These are phyloP conservation scores for Drosophila limbata DNA, from an alignment of 2,888 invertebrate species.

Conservation along the genomic window DNA sequence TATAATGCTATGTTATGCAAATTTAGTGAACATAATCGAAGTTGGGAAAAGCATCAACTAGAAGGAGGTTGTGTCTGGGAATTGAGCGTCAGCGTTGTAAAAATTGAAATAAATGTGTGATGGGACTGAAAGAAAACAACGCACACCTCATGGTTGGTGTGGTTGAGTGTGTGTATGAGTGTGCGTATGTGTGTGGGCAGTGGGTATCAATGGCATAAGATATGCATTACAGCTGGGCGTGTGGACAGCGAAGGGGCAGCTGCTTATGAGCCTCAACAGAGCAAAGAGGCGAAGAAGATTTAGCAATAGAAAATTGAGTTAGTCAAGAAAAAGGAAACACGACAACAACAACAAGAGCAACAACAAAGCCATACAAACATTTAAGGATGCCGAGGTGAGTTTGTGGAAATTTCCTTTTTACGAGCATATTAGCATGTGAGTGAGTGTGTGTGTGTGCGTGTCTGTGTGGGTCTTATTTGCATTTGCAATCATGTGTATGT, in stretches of 20 bases:
- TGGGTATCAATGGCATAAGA: constrained; percentile 55
- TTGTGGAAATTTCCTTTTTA: constrained; percentile 83
- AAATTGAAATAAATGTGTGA: constrained; percentile 75
- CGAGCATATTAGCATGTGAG: constrained; percentile 75
- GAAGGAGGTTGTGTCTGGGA: constrained; percentile 29
- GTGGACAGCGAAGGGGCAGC: constrained; percentile 44
- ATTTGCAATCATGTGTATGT: constrained; percentile 47
- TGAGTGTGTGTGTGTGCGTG: constrained; percentile 37
- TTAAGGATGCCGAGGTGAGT: constrained; percentile 64
- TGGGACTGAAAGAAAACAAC: constrained; percentile 61
- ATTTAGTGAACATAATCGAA: constrained; percentile 47
- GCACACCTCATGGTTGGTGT: constrained; percentile 12
- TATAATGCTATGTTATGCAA: constrained; percentile 75
- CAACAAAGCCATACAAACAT: constrained; percentile 38
- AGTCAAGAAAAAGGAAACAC: constrained; percentile 45
- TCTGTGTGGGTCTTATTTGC: constrained; percentile 56
- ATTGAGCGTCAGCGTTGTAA: constrained; percentile 52
- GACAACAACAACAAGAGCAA: constrained; percentile 43
- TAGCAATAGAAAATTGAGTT: constrained; percentile 82
- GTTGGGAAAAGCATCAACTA: constrained; percentile 1
- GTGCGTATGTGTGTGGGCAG: not conserved
- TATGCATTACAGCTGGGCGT: constrained; percentile 49
- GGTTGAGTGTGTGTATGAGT: constrained; percentile 21
- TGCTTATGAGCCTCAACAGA: constrained; percentile 55
- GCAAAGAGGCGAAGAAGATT: constrained; percentile 49